Conservation (phyloP, 2,113 vertebrate genomes). For the Scortum barcoo region DNA sequence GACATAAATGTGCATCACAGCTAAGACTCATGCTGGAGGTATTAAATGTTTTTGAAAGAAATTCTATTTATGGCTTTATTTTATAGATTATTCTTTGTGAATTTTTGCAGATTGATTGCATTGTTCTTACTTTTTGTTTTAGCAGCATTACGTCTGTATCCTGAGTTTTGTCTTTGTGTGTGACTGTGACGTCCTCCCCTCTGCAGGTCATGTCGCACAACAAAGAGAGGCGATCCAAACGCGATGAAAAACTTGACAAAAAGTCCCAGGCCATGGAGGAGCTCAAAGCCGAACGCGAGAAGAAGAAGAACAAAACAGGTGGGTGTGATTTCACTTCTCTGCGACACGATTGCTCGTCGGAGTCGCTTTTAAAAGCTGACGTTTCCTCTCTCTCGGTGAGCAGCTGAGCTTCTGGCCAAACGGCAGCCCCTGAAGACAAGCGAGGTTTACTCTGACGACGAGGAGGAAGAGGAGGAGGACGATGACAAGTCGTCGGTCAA, state of each 20-base stretch:
- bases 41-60: no score
- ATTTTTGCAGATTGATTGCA: not conserved
- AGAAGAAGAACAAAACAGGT: conserved; percentile 99
- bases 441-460: conserved; percentile 98
- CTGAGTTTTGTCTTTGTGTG: not conserved
- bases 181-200: not conserved
- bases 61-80: no score
- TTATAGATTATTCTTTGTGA: not conserved
- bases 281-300: conserved; percentile 96
- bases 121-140: not conserved
- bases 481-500: conserved; percentile 99
- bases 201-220: conserved; percentile 97
- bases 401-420: conserved; percentile 96
- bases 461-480: conserved; percentile 97
- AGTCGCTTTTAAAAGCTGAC: not conserved
- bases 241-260: conserved; percentile 98
- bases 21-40: no score
- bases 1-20: no score
- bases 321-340: not conserved
- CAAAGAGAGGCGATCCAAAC: conserved; percentile 96
- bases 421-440: conserved; percentile 97
- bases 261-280: conserved; percentile 99
- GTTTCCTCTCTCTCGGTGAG: conserved; percentile 6
- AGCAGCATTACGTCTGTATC: not conserved
- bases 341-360: no score